Percentiles rank a stretch among this genome's conserved stretches.
Conservation (phyloP, 2,888 invertebrate genomes). For the Serripes groenlandicus region DNA sequence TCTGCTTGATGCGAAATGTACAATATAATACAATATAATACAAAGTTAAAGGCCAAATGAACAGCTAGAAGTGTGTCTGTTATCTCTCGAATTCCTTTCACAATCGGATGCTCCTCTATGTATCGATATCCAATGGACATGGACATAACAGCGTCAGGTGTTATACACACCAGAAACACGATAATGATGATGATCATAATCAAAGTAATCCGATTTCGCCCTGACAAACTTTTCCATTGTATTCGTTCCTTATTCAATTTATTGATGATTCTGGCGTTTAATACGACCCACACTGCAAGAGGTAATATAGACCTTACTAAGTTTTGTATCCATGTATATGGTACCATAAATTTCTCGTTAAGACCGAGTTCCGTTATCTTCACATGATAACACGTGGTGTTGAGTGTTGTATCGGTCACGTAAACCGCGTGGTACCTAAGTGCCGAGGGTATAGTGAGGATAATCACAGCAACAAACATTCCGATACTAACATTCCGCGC, state of each 20-base stretch:
- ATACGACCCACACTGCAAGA: slow-evolving; percentile 80
- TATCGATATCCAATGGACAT: slow-evolving; percentile 85
- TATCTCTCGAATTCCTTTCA: slow-evolving; percentile 84
- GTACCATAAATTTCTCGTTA: slow-evolving; percentile 80
- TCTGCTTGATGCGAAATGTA: slow-evolving; percentile 74
- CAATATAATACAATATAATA: slow-evolving; percentile 85
- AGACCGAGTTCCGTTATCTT: slow-evolving; percentile 77
- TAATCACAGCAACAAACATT: slow-evolving; percentile 81
- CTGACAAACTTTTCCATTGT: slow-evolving; percentile 80
- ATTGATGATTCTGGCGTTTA: slow-evolving; percentile 83
- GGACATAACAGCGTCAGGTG: slow-evolving; percentile 86
- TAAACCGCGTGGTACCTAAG: slow-evolving; percentile 80
- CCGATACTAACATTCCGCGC: slow-evolving; percentile 78
- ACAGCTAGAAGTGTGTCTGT: slow-evolving; percentile 84
- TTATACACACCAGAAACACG: slow-evolving; percentile 84
- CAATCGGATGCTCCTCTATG: slow-evolving; percentile 81
- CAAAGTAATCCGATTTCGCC: slow-evolving; percentile 84
- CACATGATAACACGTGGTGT: slow-evolving; percentile 74
- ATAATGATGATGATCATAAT: slow-evolving; percentile 85
- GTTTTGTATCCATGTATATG: slow-evolving; percentile 84
- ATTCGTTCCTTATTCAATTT: slow-evolving; percentile 80
- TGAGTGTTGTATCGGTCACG: slow-evolving; percentile 69
- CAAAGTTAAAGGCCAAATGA: slow-evolving; percentile 85
- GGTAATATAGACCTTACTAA: slow-evolving; percentile 83
- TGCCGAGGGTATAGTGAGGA: slow-evolving; percentile 82